These are phyloP conservation scores for Anguilla obscura DNA, from an alignment of 2,797 vertebrate species.

Conservation along the genomic window DNA sequence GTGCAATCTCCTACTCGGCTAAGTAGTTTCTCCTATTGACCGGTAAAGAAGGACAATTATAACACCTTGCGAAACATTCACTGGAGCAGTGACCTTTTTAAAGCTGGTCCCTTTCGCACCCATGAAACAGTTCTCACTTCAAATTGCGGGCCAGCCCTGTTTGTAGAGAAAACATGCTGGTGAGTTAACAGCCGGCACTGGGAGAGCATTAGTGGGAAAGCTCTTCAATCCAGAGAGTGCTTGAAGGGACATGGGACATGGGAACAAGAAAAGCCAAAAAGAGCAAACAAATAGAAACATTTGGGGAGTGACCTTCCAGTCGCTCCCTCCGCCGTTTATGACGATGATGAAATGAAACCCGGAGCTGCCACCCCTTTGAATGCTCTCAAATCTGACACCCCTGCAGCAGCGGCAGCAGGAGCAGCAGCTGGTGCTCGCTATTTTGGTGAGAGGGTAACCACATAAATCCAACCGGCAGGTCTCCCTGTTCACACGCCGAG, in stretches of 20 bases:
- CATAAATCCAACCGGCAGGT: slow-evolving; percentile 56
- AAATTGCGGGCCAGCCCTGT: neutral
- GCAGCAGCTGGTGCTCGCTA: slow-evolving; percentile 76
- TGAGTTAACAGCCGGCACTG: neutral
- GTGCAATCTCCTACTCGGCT: neutral
- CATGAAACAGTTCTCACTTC: slow-evolving; percentile 21
- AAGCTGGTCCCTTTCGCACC: neutral
- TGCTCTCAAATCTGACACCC: slow-evolving; percentile 68
- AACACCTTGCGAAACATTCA: slow-evolving; percentile 8
- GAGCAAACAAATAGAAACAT: slow-evolving; percentile 7
- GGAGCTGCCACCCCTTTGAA: slow-evolving; percentile 64
- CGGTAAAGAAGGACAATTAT: neutral
- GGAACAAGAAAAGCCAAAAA: slow-evolving; percentile 1
- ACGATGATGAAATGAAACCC: slow-evolving; percentile 66
- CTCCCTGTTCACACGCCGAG: slow-evolving; percentile 43
- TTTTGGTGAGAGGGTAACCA: slow-evolving; percentile 64
- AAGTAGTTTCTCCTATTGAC: neutral
- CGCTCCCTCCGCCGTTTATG: slow-evolving; percentile 67
- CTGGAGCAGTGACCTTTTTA: slow-evolving; percentile 19
- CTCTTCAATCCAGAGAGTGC: neutral
- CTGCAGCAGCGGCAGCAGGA: slow-evolving; percentile 66
- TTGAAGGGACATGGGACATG: neutral
- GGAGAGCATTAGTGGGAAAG: neutral
- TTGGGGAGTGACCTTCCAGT: slow-evolving; percentile 70
- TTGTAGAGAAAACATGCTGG: neutral